Evolutionary conservation across 2,113 vertebrate genomes (phyloP).

Genomic region (Pitta sordida): DNA sequence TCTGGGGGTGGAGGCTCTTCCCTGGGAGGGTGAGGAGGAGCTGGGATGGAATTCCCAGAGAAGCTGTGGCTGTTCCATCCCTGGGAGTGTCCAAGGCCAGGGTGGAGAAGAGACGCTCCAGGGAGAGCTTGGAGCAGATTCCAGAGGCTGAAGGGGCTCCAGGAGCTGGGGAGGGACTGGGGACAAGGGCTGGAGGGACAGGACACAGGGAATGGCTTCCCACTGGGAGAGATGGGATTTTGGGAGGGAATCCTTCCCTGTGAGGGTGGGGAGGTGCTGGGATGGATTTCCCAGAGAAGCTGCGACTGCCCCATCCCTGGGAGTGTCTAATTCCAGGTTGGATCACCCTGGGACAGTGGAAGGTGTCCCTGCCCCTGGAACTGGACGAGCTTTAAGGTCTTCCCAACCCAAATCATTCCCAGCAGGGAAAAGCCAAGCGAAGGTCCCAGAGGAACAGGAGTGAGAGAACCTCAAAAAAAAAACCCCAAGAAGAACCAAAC

Average conservation of each 20-base stretch:
- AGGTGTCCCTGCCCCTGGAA: neutral
- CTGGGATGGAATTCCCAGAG: neutral
- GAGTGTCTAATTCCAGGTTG: neutral
- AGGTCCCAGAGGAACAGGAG: neutral
- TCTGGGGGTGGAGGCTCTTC: neutral
- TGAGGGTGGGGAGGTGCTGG: no score
- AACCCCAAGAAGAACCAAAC: neutral
- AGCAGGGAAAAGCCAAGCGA: neutral
- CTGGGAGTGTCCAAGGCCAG: neutral
- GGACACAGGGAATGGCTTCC: no score
- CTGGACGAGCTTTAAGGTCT: neutral
- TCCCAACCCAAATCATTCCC: neutral
- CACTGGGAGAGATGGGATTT: no score
- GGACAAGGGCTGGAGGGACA: no score
- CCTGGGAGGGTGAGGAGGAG: no score
- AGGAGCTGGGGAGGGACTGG: no score
- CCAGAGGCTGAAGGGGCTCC: no score
- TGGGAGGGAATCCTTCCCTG: no score
- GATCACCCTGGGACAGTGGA: neutral
- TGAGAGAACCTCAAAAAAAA: neutral
- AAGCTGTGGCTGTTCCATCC: neutral
- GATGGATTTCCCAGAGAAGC: neutral
- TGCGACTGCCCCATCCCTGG: neutral
- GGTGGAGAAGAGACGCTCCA: no score
- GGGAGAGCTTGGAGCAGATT: no score